A percentile compares a stretch with the other conserved stretches of the same genome.
These are phyloP conservation scores for Drosophila watanabei DNA, from an alignment of 1,140 invertebrate species.

Conservation along the genomic window DNA sequence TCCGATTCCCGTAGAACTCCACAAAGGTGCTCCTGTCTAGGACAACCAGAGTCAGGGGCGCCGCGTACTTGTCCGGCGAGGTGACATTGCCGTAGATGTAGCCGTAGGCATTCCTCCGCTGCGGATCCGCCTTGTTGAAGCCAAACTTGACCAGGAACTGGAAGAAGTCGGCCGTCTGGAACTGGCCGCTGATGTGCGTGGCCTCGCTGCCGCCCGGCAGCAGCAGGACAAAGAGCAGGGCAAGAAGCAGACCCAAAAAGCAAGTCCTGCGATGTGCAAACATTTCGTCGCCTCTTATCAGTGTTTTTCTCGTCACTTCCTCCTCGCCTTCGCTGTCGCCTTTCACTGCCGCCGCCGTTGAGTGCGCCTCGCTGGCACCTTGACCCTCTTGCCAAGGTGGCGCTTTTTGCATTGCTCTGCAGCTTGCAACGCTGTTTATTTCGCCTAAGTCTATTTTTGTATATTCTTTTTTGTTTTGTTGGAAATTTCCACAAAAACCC, in stretches of 20 bases:
- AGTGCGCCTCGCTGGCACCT: constrained; percentile 86
- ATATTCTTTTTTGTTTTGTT: constrained; percentile 64
- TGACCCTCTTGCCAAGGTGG: constrained; percentile 67
- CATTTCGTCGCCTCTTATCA: constrained; percentile 62
- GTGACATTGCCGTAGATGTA: constrained; percentile 98
- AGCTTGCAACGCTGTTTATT: constrained; percentile 36
- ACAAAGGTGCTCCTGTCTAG: constrained; percentile 95
- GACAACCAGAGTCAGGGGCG: constrained; percentile 93
- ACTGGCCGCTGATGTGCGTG: constrained; percentile 87
- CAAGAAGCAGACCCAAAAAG: constrained; percentile 19
- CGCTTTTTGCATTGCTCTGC: constrained; percentile 75
- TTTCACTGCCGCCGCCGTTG: not conserved
- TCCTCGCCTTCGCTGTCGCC: not conserved
- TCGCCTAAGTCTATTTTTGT: constrained; percentile 41
- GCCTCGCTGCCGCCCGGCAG: constrained; percentile 18
- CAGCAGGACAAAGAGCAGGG: constrained; percentile 19
- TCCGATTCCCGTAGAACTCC: constrained; percentile 93
- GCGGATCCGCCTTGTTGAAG: constrained; percentile 96
- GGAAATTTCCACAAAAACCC: constrained; percentile 62
- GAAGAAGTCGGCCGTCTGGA: constrained; percentile 92
- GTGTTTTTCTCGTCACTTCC: constrained; percentile 18
- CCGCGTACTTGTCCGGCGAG: constrained; percentile 88
- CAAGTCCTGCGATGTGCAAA: constrained; percentile 28
- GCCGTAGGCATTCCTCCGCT: constrained; percentile 90
- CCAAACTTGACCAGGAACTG: constrained; percentile 97